Evolutionary conservation across 2,888 invertebrate species (phyloP), one percentile per base, ranked within the genome.

Genomic region (Diarsia brunnea): DNA sequence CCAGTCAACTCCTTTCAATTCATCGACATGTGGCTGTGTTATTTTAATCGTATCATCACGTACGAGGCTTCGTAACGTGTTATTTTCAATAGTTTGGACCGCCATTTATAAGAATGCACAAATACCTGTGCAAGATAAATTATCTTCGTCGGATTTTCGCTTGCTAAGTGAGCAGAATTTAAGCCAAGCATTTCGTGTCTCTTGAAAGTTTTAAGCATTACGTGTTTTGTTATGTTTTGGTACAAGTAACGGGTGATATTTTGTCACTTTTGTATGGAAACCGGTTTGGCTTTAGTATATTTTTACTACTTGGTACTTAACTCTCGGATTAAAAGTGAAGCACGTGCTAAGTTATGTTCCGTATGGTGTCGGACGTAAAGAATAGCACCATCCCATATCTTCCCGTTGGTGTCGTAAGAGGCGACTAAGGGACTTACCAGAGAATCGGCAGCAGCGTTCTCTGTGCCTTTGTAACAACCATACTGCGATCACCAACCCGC

Each of bases 31-130:
- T 69, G 65, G 60, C 64, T 31, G 73, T 80, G 66, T 69, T 76
- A 78, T 75, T 84, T 81, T 78, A 73, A 77, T 75, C 73, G 61
- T 64, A 69, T 69, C 78, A 74, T 81, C 87, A 81, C 82, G 87
- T 76, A 84, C 73, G 55, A 38, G 31, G 74, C 66, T 67, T 38
- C 19, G 73, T 63, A 79, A 84, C 82, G 75, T 81, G 82, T 84
- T 87, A 82, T 85, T 85, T 87, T 75, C 64, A 78, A 55, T 76
- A 84, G 64, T 73, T 78, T 60, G 53, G n/a, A 49, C 16, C 24
- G 63, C 31, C 61, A 87, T 81, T 76, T 75, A 75, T 65, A 64
- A 63, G 70, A 65, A 65, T 51, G 14, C 66, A 61, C 53, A 74
- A 68, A 71, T 58, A 67, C 49, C 27, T 51, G 21, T 68, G 24